A percentile compares a stretch with the other conserved stretches of the same genome.
Conservation (phyloP, 1,140 invertebrate species). For the Geopemphigus sp. region DNA sequence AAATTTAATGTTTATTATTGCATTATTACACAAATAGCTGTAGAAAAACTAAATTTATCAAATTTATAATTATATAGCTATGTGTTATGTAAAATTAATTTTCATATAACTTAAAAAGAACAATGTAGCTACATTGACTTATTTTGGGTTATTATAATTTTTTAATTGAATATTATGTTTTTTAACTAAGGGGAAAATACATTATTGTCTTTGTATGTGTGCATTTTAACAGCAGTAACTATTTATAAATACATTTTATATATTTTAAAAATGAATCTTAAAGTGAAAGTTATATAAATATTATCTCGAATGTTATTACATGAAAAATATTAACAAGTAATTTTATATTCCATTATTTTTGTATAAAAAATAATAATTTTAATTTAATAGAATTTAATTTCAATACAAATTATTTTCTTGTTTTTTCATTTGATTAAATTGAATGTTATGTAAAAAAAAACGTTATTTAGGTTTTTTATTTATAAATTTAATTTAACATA, state of each 20-base stretch:
- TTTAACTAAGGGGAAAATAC: neutral
- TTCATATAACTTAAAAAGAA: neutral
- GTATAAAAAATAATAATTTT: slow-evolving; percentile 35
- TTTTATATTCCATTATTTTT: slow-evolving; percentile 46
- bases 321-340: slow-evolving; percentile 3
- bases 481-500: neutral
- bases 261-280: slow-evolving; percentile 3
- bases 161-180: slow-evolving; percentile 18
- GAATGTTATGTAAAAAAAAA: neutral
- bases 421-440: slow-evolving; percentile 22
- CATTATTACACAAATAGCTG: neutral
- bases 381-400: no score
- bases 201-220: neutral
- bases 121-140: neutral
- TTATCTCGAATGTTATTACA: slow-evolving; percentile 8
- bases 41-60: slow-evolving; percentile 4
- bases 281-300: slow-evolving; percentile 25
- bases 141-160: slow-evolving; percentile 26
- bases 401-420: no score
- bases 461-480: slow-evolving; percentile 5
- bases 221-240: slow-evolving; percentile 22
- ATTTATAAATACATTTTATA: neutral
- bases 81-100: neutral
- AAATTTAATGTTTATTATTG: slow-evolving; percentile 3
- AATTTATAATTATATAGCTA: neutral